phyloP scores from a whole-genome alignment of 2,113 vertebrate genomes.

The Zosterops borbonicus region DNA sequence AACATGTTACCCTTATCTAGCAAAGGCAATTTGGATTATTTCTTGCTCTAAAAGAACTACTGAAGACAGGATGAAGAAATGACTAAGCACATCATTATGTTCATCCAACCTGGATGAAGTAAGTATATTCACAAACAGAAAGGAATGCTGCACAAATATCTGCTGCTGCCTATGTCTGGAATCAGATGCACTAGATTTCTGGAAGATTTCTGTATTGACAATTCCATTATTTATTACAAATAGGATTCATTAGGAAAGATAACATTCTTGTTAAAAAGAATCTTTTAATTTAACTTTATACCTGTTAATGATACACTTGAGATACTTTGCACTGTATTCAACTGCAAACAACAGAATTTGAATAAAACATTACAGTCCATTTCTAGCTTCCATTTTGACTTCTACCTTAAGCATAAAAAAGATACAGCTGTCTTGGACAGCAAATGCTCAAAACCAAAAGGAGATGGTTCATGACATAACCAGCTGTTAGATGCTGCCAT shows the following conservation, averaged over 20 bases:
- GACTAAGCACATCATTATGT: not conserved
- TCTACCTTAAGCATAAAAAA: not conserved
- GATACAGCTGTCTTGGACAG: not conserved
- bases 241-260: not conserved
- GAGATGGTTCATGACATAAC: not conserved
- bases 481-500: not conserved
- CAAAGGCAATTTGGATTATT: not conserved
- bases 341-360: not conserved
- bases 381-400: not conserved
- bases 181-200: not conserved
- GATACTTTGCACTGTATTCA: not conserved
- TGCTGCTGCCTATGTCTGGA: not conserved
- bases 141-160: not conserved
- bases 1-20: not conserved
- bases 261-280: not conserved
- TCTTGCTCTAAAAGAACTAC: not conserved
- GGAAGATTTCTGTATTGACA: not conserved
- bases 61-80: not conserved
- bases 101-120: not conserved
- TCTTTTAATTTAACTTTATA: not conserved
- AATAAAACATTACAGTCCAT: not conserved
- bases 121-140: not conserved
- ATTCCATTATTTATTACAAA: not conserved
- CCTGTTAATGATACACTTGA: not conserved
- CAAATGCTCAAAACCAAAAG: not conserved